phyloP scores from a whole-genome alignment of 2,113 vertebrate genomes.

The Dunckerocampus dactyliophorus region DNA sequence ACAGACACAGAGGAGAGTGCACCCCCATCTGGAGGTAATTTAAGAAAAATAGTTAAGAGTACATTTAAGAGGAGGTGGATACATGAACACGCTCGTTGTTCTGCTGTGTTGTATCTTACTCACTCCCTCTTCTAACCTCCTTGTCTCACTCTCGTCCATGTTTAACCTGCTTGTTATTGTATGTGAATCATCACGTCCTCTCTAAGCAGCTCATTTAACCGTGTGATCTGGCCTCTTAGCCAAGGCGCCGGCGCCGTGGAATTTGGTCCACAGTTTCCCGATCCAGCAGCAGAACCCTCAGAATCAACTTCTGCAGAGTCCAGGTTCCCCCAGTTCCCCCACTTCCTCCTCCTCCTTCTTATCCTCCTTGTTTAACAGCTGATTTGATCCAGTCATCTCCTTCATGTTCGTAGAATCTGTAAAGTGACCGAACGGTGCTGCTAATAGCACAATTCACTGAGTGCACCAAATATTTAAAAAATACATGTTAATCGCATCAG shows the following conservation, averaged over 20 bases:
- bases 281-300: conserved; percentile 50
- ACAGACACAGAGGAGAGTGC: conserved; percentile 61
- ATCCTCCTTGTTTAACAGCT: conserved; percentile 5
- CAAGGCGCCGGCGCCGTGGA: conserved; percentile 64
- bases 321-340: conserved; percentile 44
- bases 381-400: conserved; percentile 3
- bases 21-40: conserved; percentile 65
- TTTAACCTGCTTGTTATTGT: background rate
- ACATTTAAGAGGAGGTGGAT: too few species aligned
- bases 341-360: background rate
- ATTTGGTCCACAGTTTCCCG: conserved; percentile 68
- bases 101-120: background rate
- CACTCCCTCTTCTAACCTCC: background rate
- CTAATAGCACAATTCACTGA: conserved; percentile 13
- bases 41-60: background rate
- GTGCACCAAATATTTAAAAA: conserved; percentile 13
- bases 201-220: conserved; percentile 19
- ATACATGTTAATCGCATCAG: background rate
- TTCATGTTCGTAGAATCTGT: conserved; percentile 19
- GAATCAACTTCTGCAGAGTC: conserved; percentile 39
- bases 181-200: background rate
- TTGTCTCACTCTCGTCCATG: too few species aligned
- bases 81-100: background rate
- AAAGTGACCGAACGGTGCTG: background rate
- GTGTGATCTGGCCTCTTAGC: conserved; percentile 58